phyloP scores from a whole-genome alignment of 2,888 invertebrate species.

The Acronicta aceris region DNA sequence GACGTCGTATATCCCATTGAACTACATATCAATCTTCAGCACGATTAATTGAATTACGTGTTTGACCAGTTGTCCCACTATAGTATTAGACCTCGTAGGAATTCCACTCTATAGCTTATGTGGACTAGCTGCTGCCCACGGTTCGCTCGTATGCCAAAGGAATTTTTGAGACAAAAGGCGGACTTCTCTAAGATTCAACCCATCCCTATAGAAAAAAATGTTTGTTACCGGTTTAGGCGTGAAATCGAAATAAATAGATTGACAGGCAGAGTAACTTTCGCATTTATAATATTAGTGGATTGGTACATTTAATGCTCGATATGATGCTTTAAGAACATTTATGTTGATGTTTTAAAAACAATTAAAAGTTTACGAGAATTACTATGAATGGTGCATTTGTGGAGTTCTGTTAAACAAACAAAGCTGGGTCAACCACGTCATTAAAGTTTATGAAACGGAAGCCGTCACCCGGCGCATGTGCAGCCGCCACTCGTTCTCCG shows the following conservation, averaged over 20 bases:
- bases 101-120: no score
- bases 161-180: no score
- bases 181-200: no score
- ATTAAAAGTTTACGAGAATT: slow-evolving; percentile 83
- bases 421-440: slow-evolving; percentile 87
- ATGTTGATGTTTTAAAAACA: slow-evolving; percentile 65
- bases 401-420: slow-evolving; percentile 83
- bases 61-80: not conserved
- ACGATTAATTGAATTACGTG: not conserved
- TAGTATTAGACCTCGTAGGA: not conserved
- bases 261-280: no score
- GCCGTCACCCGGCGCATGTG: slow-evolving; percentile 83
- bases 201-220: no score
- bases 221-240: no score
- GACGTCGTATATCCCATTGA: not conserved
- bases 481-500: slow-evolving; percentile 73
- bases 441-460: slow-evolving; percentile 89
- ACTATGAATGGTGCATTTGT: slow-evolving; percentile 82
- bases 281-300: no score
- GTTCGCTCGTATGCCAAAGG: no score
- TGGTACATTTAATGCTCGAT: no score
- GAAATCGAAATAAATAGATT: no score
- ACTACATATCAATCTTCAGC: not conserved
- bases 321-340: no score
- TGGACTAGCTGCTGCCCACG: no score